Percentiles rank a stretch among this genome's conserved stretches.
Evolutionary conservation across 1,140 invertebrate species (phyloP).

Genomic region (Pseudomyrmex dendroicus): DNA sequence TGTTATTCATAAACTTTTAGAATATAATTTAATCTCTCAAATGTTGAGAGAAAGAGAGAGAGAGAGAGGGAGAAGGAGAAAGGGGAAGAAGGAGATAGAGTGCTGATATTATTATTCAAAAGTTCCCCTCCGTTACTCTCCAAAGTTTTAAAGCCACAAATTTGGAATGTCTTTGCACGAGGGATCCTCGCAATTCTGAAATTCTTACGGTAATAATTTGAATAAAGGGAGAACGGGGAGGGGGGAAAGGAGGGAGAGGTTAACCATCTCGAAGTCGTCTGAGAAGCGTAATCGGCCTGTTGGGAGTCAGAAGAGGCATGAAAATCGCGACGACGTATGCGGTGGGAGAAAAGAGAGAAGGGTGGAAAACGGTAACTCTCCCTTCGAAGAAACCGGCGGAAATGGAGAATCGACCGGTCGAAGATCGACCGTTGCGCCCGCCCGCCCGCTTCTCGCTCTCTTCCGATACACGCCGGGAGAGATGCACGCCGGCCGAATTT

Average conservation of each 20-base stretch:
- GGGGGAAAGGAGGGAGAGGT: not conserved
- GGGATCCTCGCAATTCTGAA: not conserved
- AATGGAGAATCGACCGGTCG: conserved; percentile 58
- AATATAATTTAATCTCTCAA: too few relatives aligned
- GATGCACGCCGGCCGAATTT: conserved; percentile 1
- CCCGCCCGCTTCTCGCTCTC: not conserved
- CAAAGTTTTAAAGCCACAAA: not conserved
- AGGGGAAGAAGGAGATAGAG: too few relatives aligned
- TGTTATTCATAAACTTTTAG: too few relatives aligned
- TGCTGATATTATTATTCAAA: too few relatives aligned
- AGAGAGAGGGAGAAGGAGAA: too few relatives aligned
- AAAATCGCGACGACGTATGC: conserved; percentile 59
- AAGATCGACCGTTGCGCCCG: conserved; percentile 35
- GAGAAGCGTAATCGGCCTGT: conserved; percentile 69
- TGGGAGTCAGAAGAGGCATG: conserved; percentile 61
- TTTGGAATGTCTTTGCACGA: not conserved
- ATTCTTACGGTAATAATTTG: conserved; percentile 23
- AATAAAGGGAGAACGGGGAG: not conserved
- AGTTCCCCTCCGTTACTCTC: not conserved
- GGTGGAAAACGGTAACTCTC: conserved; percentile 27
- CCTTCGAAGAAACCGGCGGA: conserved; percentile 35
- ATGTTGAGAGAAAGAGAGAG: too few relatives aligned
- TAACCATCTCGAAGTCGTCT: conserved; percentile 7
- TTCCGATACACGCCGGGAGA: not conserved
- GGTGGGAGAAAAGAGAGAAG: too few relatives aligned